Percentiles rank a stretch among this genome's conserved stretches.
phyloP scores from a whole-genome alignment of 30 jellyfish, hydroid and myxozoan species.

The Nemopilema nomurai region DNA sequence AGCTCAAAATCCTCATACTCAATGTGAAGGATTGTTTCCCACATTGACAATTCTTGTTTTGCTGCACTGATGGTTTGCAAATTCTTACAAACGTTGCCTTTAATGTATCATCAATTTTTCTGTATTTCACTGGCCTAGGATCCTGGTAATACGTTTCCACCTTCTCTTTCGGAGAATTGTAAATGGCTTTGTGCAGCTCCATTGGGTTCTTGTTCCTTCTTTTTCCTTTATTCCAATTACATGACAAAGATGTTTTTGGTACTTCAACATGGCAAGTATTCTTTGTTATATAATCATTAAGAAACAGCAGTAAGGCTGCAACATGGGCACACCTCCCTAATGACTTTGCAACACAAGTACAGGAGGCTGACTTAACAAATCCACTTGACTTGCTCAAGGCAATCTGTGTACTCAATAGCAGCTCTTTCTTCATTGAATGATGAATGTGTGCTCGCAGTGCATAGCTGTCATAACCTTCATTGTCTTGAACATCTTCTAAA shows the following conservation, averaged over 20 bases:
- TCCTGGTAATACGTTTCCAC: not conserved
- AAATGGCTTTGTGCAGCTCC: slow-evolving; percentile 44
- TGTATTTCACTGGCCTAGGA: not conserved
- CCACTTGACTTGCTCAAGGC: slow-evolving; percentile 37
- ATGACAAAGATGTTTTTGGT: slow-evolving; percentile 65
- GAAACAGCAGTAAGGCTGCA: slow-evolving; percentile 57
- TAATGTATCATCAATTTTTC: not conserved
- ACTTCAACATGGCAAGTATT: slow-evolving; percentile 11
- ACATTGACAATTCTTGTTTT: slow-evolving; percentile 9
- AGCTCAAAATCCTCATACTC: not conserved
- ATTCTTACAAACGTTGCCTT: not conserved
- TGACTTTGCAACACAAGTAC: slow-evolving; percentile 28
- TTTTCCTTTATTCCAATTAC: slow-evolving; percentile 72
- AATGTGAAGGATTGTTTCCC: slow-evolving; percentile 4
- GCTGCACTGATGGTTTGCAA: not conserved
- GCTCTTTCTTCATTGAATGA: slow-evolving; percentile 49
- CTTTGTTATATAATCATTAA: slow-evolving; percentile 29
- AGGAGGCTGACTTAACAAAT: slow-evolving; percentile 3
- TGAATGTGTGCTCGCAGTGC: slow-evolving; percentile 47
- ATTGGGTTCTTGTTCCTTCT: slow-evolving; percentile 48
- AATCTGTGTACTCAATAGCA: slow-evolving; percentile 4
- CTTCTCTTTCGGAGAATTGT: slow-evolving; percentile 43
- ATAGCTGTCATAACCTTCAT: slow-evolving; percentile 3
- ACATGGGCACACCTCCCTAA: slow-evolving; percentile 67
- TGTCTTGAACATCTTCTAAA: slow-evolving; percentile 46